Percentiles rank a stretch among this genome's conserved stretches.
Conservation (phyloP, 2,113 vertebrate species). For the Stomatorhinus ivindoensis region DNA sequence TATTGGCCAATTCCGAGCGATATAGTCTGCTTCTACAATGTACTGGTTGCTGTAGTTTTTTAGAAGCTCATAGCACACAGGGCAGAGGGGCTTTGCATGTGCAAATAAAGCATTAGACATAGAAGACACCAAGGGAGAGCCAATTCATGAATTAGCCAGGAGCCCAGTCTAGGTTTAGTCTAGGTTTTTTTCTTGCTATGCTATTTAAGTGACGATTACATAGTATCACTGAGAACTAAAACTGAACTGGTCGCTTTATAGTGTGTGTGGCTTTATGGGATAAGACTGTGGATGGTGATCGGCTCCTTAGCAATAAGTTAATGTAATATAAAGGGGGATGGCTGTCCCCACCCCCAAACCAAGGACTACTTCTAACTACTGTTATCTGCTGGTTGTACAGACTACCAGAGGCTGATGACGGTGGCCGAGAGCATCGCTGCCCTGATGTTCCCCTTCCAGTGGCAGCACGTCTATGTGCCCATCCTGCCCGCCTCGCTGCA, state of each 20-base stretch:
- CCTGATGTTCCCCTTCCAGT: constrained; percentile 77
- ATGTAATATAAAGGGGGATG: neutral
- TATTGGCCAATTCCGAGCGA: neutral
- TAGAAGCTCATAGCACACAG: neutral
- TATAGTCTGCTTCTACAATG: neutral
- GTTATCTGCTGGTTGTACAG: constrained; percentile 44
- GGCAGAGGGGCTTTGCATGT: neutral
- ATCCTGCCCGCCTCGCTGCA: constrained; percentile 77
- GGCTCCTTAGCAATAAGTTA: neutral
- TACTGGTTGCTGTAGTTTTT: neutral
- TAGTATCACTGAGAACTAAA: neutral
- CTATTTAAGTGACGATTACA: neutral
- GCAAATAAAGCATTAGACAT: neutral
- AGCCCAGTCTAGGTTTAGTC: neutral
- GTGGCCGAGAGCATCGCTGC: constrained; percentile 79
- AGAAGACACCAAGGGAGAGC: neutral
- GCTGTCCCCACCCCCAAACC: neutral
- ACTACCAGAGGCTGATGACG: constrained; percentile 80
- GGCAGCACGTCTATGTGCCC: constrained; percentile 79
- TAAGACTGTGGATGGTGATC: neutral
- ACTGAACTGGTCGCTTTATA: neutral
- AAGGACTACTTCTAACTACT: neutral
- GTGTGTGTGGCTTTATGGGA: neutral
- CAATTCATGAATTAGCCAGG: neutral
- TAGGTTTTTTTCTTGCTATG: neutral